Base-by-base conservation (phyloP, 2,113 vertebrate genomes). In the Piaya cayana region DNA sequence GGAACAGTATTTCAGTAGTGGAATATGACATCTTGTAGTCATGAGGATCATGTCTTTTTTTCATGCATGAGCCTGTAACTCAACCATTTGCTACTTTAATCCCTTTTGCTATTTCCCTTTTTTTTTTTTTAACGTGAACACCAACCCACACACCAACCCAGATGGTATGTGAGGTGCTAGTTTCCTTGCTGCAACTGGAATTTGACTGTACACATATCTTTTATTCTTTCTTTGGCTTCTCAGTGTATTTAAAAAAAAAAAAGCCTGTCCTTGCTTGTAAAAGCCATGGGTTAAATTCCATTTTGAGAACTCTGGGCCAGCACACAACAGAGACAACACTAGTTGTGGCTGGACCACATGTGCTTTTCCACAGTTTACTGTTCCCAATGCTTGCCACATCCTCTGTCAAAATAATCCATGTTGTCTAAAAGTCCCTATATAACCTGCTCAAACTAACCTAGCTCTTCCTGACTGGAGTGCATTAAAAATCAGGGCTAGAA, bases 71-170 rank as follows among this genome's bases (percentile, higher is more conserved):
- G 34, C 34, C 34, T 76, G 36, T 69, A 69, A 69, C 30, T 76
- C 26, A 69, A 3, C 13, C 42, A 10, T 70, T 71, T 65, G 10
- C 26, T 79, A 23, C 22, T 75, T 78, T 63, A 63, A 42, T 59
- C 5, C 82, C 36, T 84, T 10, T 49, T 37, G 2, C 71, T 43
- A 7, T 63, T 39, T 76, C 34, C 1, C 39, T 39, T 39, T 39
- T n/a, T 19, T 32, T 42, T 60, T 45, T 45, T 55, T 32, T 53
- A 13, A 34, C 22, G 42, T 8, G 36, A 12, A 3, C 19, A 49
- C 47, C 47, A 23, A 29, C 30, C 19, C 18, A 4, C 23, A 16
- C 20, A 16, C 6, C 5, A 6, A 9, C 3, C 15, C 13, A 1
- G 0, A 23, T 3, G 27, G 3, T 53, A 45, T 9, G 17, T 65